Conservation (phyloP, 2,888 invertebrate species). For the Morpho helenor region DNA sequence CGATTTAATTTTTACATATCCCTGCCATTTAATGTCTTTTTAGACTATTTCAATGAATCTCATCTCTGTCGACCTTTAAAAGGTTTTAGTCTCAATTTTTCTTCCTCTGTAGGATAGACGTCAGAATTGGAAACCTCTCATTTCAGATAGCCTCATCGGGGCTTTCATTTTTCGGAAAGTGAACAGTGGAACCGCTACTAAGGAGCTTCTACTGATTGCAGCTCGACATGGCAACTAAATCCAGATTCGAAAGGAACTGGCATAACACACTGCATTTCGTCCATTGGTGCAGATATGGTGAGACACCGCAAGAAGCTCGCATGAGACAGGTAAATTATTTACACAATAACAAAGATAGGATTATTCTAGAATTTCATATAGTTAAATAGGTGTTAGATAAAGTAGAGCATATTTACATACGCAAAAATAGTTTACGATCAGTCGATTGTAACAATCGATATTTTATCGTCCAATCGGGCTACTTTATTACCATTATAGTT, state of each 20-base stretch:
- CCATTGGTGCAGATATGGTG: slow-evolving; percentile 86
- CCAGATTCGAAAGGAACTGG: slow-evolving; percentile 81
- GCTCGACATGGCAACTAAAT: slow-evolving; percentile 78
- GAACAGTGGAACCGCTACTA: slow-evolving; percentile 69
- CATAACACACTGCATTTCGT: slow-evolving; percentile 84
- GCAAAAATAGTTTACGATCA: slow-evolving; percentile 21
- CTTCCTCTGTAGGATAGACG: slow-evolving; percentile 42
- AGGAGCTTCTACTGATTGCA: slow-evolving; percentile 78
- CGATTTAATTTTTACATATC: slow-evolving; percentile 30
- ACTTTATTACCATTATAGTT: slow-evolving; percentile 16
- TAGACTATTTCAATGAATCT: neutral
- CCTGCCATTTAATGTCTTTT: neutral
- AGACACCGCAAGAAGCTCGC: slow-evolving; percentile 82
- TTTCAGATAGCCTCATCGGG: slow-evolving; percentile 74
- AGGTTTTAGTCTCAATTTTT: slow-evolving; percentile 25
- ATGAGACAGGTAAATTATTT: slow-evolving; percentile 81
- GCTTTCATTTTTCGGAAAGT: slow-evolving; percentile 66
- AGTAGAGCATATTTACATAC: neutral
- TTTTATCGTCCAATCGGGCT: slow-evolving; percentile 5
- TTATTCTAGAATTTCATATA: neutral
- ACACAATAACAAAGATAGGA: neutral
- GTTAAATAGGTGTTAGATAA: too few relatives aligned
- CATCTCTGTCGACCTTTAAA: slow-evolving; percentile 26
- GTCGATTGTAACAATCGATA: slow-evolving; percentile 14
- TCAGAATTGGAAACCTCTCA: slow-evolving; percentile 77